Conservation (phyloP, 2,797 vertebrate species). For the Enteromius fasciolatus region DNA sequence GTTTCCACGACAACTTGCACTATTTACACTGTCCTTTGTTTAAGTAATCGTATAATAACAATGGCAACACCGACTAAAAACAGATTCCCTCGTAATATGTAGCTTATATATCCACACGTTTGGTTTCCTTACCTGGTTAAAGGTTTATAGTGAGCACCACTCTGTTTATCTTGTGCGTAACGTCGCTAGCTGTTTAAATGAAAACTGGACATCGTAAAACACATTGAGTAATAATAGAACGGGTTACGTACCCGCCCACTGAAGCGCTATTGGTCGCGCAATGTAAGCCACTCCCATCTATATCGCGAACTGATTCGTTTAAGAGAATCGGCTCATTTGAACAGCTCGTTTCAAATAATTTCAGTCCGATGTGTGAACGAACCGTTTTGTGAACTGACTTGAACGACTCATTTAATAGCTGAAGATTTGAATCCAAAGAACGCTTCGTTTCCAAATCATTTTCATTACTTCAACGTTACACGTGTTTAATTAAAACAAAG, state of each 20-base stretch:
- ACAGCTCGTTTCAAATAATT: neutral
- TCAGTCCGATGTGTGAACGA: neutral
- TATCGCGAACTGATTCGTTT: neutral
- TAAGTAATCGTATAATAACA: neutral
- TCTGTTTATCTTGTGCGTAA: constrained; percentile 17
- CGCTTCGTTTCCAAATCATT: neutral
- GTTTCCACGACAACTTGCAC: constrained; percentile 17
- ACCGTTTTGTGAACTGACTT: neutral
- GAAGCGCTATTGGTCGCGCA: constrained; percentile 10
- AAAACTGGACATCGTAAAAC: constrained; percentile 30
- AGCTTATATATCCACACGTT: no score
- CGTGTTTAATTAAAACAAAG: neutral
- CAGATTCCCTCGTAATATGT: neutral
- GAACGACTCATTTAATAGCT: neutral
- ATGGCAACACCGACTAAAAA: neutral
- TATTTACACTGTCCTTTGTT: constrained; percentile 39
- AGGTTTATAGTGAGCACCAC: neutral
- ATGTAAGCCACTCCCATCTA: neutral
- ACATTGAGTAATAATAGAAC: constrained; percentile 21
- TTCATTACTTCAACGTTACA: neutral
- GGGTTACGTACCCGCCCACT: constrained; percentile 19
- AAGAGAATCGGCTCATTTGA: neutral
- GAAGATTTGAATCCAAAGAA: neutral
- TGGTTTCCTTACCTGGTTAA: constrained; percentile 23
- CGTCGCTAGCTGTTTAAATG: constrained; percentile 30